Percentiles rank a stretch among this genome's conserved stretches.
Conservation (phyloP, 2,113 vertebrate genomes). For the Sylvietta virens region DNA sequence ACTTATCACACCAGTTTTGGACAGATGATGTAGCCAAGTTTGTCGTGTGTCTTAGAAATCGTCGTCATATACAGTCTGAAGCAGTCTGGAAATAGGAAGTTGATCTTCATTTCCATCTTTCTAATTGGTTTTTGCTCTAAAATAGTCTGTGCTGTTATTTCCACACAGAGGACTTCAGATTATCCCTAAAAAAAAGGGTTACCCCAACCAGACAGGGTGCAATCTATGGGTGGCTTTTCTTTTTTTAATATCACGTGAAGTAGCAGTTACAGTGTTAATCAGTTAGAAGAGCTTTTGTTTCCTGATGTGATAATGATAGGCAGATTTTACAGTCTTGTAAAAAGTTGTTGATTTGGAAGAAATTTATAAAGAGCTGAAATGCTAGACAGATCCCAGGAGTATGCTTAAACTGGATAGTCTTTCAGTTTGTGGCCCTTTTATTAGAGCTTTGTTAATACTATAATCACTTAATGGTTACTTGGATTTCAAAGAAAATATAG, state of each 20-base stretch:
- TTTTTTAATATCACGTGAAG: neutral
- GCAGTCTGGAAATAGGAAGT: neutral
- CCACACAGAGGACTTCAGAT: neutral
- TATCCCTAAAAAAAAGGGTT: neutral
- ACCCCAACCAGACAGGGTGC: neutral
- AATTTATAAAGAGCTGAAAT: neutral
- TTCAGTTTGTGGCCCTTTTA: neutral
- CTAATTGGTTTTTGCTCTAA: neutral
- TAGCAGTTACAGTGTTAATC: neutral
- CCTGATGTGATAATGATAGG: neutral
- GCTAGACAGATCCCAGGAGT: neutral
- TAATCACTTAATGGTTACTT: neutral
- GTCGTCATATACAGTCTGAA: neutral
- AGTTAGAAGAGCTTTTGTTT: neutral
- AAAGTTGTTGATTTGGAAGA: neutral
- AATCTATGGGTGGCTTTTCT: neutral
- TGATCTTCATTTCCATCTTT: neutral
- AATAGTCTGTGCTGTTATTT: neutral
- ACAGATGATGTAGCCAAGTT: neutral
- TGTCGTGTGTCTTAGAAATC: neutral
- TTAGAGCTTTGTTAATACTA: neutral
- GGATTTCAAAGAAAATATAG: neutral
- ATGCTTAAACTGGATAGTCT: neutral
- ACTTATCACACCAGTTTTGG: neutral
- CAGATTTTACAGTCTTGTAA: neutral